A percentile compares a stretch with the other conserved stretches of the same genome.
These are phyloP conservation scores for Diabrotica undecimpunctata DNA, from an alignment of 1,140 invertebrate species.

Conservation along the genomic window DNA sequence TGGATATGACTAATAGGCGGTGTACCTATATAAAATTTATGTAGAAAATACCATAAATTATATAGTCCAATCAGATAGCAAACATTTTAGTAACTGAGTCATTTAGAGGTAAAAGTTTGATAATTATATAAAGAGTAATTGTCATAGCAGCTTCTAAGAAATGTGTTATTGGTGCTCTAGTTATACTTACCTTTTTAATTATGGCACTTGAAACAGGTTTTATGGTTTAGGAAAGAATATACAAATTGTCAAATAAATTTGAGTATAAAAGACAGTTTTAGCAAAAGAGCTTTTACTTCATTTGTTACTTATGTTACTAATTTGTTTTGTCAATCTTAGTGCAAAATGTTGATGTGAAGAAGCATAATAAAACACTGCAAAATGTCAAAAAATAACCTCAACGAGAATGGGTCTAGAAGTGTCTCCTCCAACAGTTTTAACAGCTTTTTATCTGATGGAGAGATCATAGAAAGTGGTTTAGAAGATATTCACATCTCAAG, in stretches of 20 bases:
- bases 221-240: too few species aligned
- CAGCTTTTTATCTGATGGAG: conserved; percentile 42
- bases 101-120: conserved; percentile 11
- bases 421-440: conserved; percentile 46
- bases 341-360: conserved; percentile 17
- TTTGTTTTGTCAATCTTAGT: too few species aligned
- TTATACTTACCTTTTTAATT: too few species aligned
- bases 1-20: conserved; percentile 21
- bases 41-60: conserved; percentile 7
- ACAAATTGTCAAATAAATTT: too few species aligned
- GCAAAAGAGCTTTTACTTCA: too few species aligned
- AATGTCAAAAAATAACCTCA: conserved; percentile 44
- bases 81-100: not conserved
- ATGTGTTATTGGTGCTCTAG: too few species aligned
- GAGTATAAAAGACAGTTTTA: too few species aligned
- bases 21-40: conserved; percentile 18
- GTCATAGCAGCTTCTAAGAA: too few species aligned
- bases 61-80: not conserved
- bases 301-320: too few species aligned
- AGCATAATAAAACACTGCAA: conserved; percentile 6
- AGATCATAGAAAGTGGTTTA: conserved; percentile 43
- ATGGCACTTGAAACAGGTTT: too few species aligned
- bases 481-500: conserved; percentile 33
- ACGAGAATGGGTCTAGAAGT: conserved; percentile 39
- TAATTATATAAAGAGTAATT: not conserved